Conservation (phyloP, 2,888 invertebrate genomes). For the Adineta ricciae region DNA sequence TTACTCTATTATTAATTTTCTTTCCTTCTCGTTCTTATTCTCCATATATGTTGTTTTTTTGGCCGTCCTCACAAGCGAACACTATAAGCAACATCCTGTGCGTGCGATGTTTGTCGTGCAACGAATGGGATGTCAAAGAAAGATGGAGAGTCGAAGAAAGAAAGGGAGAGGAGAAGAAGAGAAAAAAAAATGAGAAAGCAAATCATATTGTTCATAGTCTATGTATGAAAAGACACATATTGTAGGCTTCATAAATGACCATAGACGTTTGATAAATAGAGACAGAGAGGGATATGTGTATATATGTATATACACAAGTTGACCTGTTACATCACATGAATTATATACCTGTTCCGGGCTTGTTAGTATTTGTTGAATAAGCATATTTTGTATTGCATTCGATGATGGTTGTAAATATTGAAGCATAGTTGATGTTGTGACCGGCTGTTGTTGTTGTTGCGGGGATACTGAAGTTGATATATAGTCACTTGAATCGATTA, state of each 20-base stretch:
- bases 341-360: slow-evolving; percentile 16
- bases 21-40: slow-evolving; percentile 7
- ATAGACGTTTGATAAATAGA: background rate
- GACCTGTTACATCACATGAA: background rate
- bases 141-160: background rate
- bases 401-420: slow-evolving; percentile 2
- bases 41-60: background rate
- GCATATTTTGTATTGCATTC: slow-evolving; percentile 21
- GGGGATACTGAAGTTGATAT: background rate
- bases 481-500: background rate
- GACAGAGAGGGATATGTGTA: background rate
- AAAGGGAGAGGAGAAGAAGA: background rate
- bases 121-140: background rate
- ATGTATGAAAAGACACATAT: background rate
- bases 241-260: background rate
- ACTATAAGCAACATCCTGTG: background rate
- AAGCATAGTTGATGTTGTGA: background rate
- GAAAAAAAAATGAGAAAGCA: background rate
- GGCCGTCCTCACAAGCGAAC: background rate
- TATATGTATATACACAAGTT: background rate
- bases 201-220: background rate
- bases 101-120: background rate
- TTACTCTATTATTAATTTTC: slow-evolving; percentile 9
- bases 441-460: background rate
- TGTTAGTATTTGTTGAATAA: slow-evolving; percentile 22